Evolutionary conservation across 2,797 vertebrate genomes (phyloP).

Genomic region (Caiman crocodilus): DNA sequence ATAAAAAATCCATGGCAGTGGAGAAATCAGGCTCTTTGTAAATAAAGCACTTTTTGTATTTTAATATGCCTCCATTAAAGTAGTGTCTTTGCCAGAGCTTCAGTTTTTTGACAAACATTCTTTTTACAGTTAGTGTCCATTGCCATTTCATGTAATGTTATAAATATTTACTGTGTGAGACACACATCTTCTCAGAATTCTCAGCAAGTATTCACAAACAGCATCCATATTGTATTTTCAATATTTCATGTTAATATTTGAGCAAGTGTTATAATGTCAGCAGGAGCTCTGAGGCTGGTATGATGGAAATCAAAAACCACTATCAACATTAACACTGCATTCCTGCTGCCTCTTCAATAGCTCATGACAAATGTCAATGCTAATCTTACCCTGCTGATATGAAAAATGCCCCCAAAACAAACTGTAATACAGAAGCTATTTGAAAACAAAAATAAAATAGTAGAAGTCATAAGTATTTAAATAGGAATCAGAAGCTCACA

Average conservation of each 20-base stretch:
- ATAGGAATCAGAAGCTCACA: not conserved
- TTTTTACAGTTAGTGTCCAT: not conserved
- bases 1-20: not conserved
- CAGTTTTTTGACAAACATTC: not conserved
- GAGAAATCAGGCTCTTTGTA: not conserved
- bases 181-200: slow-evolving; percentile 45
- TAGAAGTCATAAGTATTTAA: slow-evolving; percentile 16
- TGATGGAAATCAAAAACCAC: slow-evolving; percentile 48
- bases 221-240: slow-evolving; percentile 65
- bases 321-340: slow-evolving; percentile 37
- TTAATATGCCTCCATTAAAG: not conserved
- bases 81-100: not conserved
- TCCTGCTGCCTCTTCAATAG: slow-evolving; percentile 49
- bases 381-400: slow-evolving; percentile 45
- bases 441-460: slow-evolving; percentile 18
- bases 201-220: slow-evolving; percentile 50
- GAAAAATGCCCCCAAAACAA: slow-evolving; percentile 54
- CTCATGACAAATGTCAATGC: slow-evolving; percentile 60
- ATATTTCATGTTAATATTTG: slow-evolving; percentile 77
- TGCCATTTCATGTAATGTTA: slow-evolving; percentile 35
- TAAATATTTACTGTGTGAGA: slow-evolving; percentile 57
- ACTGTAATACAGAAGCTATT: slow-evolving; percentile 24
- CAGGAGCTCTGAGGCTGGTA: slow-evolving; percentile 45
- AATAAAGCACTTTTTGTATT: not conserved
- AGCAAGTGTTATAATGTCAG: slow-evolving; percentile 63